Evolutionary conservation across 2,113 vertebrate species (phyloP).

Genomic region (Cyanoramphus novaezelandiae): DNA sequence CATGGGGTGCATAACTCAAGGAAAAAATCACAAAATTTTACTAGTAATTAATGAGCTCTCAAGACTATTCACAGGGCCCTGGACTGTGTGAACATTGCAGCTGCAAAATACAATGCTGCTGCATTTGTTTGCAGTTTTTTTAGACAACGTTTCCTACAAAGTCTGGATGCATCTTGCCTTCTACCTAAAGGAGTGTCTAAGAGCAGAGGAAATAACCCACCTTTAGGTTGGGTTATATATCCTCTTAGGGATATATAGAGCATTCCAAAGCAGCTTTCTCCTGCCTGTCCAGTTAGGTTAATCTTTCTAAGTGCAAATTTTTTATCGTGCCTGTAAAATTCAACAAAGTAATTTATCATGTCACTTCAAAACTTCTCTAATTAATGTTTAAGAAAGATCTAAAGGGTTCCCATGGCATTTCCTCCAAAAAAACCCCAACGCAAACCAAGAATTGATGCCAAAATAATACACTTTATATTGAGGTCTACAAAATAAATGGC

Average conservation of each 20-base stretch:
- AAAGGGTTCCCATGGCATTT: neutral
- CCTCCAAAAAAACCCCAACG: neutral
- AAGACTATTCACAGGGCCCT: neutral
- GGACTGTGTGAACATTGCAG: neutral
- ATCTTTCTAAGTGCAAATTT: constrained; percentile 7
- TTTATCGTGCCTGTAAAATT: neutral
- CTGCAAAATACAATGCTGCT: neutral
- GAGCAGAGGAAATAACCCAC: neutral
- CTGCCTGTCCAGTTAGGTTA: neutral
- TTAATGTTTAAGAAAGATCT: neutral
- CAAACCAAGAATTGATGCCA: neutral
- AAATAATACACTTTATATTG: neutral
- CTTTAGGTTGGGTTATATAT: too few relatives aligned
- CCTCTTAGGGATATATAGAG: neutral
- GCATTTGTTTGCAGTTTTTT: neutral
- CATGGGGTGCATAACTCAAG: neutral
- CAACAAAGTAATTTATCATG: neutral
- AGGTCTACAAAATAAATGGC: neutral
- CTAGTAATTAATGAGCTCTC: neutral
- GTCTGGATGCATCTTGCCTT: neutral
- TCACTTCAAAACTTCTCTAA: constrained; percentile 2
- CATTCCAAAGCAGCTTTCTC: neutral
- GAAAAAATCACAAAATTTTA: neutral
- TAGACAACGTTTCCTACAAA: neutral
- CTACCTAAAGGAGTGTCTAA: neutral